phyloP scores from a whole-genome alignment of 1,140 invertebrate genomes.

The Macrosteles quadrilineatus region DNA sequence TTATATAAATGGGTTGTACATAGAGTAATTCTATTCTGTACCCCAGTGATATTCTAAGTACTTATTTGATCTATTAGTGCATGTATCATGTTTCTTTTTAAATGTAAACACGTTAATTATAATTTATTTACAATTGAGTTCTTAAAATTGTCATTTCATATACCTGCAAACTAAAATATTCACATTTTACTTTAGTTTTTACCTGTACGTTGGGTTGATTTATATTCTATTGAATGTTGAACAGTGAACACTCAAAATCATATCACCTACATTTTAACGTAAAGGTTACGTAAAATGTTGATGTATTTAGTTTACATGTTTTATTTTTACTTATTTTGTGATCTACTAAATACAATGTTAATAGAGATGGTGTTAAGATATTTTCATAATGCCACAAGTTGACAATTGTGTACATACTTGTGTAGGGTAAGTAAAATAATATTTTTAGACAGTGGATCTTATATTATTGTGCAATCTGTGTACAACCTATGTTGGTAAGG shows the following conservation, averaged over 20 bases:
- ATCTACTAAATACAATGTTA: background rate
- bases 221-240: background rate
- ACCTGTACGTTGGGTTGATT: background rate
- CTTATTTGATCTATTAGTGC: background rate
- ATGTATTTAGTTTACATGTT: background rate
- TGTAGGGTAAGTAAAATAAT: slow-evolving; percentile 4
- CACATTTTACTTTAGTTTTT: too few relatives aligned
- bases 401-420: slow-evolving; percentile 4
- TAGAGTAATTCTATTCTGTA: background rate
- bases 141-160: too few relatives aligned
- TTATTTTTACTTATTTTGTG: background rate
- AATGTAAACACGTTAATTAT: background rate
- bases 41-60: background rate
- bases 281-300: background rate
- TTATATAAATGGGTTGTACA: slow-evolving; percentile 17
- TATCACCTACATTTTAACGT: background rate
- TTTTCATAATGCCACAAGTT: slow-evolving; percentile 22
- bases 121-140: background rate
- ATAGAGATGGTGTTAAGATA: background rate
- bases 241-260: background rate
- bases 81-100: background rate
- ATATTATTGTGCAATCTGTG: slow-evolving; percentile 1
- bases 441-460: slow-evolving; percentile 20
- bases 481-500: background rate
- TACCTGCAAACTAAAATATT: too few relatives aligned